Conservation (phyloP, 2,113 vertebrate genomes). For the Pseudorasbora parva region DNA sequence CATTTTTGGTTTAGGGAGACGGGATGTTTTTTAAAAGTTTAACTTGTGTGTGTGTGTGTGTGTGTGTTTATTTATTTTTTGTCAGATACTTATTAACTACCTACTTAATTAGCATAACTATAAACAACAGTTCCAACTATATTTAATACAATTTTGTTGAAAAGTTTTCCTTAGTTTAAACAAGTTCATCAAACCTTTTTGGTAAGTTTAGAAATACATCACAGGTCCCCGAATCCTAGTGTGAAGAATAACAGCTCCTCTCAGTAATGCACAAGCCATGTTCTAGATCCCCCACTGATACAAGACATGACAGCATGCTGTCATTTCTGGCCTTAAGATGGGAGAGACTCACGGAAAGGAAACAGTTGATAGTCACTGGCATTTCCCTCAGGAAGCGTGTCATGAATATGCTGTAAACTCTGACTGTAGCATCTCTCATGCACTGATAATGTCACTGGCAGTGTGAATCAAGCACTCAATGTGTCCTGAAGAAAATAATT, state of each 20-base stretch:
- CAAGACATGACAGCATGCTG: neutral
- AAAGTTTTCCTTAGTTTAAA: neutral
- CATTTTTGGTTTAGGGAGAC: too few species aligned
- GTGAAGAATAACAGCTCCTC: neutral
- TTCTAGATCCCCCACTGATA: constrained; percentile 9
- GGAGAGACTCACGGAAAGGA: neutral
- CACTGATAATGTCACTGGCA: neutral
- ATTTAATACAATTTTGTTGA: neutral
- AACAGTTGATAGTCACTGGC: neutral
- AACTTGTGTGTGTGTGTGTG: too few species aligned
- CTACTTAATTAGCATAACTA: too few species aligned
- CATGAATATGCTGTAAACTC: constrained; percentile 15
- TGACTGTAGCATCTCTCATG: neutral
- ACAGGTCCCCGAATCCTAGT: neutral
- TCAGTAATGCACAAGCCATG: constrained; percentile 23
- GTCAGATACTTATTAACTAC: too few species aligned
- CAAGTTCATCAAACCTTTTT: neutral
- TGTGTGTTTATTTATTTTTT: too few species aligned
- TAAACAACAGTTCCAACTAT: too few species aligned
- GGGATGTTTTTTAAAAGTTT: too few species aligned
- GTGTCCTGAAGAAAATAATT: neutral
- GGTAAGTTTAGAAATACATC: neutral
- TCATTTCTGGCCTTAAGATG: constrained; percentile 21
- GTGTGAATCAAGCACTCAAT: constrained; percentile 11
- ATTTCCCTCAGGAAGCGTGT: constrained; percentile 14